Evolutionary conservation across 2,113 vertebrate genomes (phyloP), one percentile per base, ranked within the genome.

Genomic region (Ictalurus punctatus): DNA sequence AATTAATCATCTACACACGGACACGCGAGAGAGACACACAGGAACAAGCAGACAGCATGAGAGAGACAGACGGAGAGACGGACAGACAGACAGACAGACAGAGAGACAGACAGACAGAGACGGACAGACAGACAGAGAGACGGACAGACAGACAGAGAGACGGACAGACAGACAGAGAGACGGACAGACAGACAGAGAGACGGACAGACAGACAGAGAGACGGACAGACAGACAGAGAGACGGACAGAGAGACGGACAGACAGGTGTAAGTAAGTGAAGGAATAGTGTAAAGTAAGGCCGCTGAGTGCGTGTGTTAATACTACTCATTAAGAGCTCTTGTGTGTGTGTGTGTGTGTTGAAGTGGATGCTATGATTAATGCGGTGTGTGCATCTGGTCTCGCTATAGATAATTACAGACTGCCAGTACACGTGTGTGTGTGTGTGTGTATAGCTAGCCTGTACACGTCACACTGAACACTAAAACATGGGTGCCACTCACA

Each of bases 361-460:
- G 76, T 25, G 13, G 76, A 54, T n/a, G 76, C 25, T 52, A 79
- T 79, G 44, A 54, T 79, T 52, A 52, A 27, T 13, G 25, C 2
- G 1, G 27, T 81, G 78, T 54, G 25, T 25, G 40, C 23, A 44
- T 48, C 40, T 76, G 73, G 48, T 48, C 16, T 79, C 76, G 54
- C 44, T 56, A 25, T 80, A 80, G 48, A 80, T 30, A 80, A 56
- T 80, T 80, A 80, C 48, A 80, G 78, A 25, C 27, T 54, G 78
- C 27, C 4, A 0, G 78, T 25, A 78, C 74, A 78, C 10, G 8
- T 7, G 19, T 25, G 74, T 52, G 76, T 17, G 44, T 23, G 34
- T 74, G 71, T 40, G 17, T 74, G 17, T 71, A 27, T 27, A 13
- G 21, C 73, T 5, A 1, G 13, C 30, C n/a, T 13, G n/a, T 69